Evolutionary conservation across 2,113 vertebrate genomes (phyloP).

Genomic region (Labeo rohita): DNA sequence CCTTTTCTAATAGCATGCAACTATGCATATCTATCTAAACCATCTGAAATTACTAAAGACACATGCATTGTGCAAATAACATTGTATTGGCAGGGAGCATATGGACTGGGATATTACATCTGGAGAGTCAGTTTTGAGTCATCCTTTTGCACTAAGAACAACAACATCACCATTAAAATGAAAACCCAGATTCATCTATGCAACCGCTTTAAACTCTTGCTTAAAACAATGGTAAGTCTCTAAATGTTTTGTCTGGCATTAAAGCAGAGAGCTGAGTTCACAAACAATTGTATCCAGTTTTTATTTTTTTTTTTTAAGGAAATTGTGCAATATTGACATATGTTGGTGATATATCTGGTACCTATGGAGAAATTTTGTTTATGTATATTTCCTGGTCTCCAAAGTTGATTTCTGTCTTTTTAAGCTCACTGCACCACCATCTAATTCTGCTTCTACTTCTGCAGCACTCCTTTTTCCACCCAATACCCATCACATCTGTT

Average conservation of each 20-base stretch:
- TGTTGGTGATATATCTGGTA: neutral
- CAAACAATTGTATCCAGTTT: neutral
- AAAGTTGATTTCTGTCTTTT: neutral
- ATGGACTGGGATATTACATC: neutral
- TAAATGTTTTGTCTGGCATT: neutral
- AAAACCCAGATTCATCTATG: neutral
- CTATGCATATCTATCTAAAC: constrained; percentile 6
- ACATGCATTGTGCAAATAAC: constrained; percentile 14
- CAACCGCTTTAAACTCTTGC: constrained; percentile 6
- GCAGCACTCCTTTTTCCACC: constrained; percentile 4
- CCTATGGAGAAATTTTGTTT: neutral
- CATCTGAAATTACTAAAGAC: constrained; percentile 23
- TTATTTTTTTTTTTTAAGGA: neutral
- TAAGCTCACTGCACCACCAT: constrained; percentile 1
- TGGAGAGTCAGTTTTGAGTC: neutral
- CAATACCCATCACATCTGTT: constrained; percentile 23
- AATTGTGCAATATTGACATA: neutral
- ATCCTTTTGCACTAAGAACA: neutral
- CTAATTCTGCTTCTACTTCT: neutral
- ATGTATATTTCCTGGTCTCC: neutral
- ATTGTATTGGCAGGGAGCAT: constrained; percentile 24
- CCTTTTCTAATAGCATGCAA: neutral
- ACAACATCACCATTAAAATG: constrained; percentile 20
- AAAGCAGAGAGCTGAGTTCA: neutral
- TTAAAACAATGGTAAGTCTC: neutral